Conservation (phyloP, 2,113 vertebrate genomes). For the Misgurnus mizolepis region DNA sequence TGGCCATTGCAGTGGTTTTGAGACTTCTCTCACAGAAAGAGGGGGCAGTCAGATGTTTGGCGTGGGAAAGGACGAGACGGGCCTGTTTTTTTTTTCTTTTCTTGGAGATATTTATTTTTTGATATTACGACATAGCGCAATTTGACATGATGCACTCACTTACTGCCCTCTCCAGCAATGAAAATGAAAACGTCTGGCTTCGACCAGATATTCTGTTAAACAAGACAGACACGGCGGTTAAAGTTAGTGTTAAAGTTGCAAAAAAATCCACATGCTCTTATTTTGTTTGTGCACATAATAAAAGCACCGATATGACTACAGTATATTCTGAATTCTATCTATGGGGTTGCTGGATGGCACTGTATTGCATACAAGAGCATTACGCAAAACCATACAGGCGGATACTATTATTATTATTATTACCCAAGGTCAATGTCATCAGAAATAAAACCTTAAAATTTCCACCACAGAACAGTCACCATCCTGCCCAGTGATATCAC, state of each 20-base stretch:
- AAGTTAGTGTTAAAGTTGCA: no score
- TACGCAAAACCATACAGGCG: neutral
- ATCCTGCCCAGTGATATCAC: slow-evolving; percentile 7
- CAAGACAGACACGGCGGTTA: neutral
- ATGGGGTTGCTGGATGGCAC: no score
- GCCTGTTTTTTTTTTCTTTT: neutral
- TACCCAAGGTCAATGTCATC: neutral
- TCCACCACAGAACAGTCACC: slow-evolving; percentile 22
- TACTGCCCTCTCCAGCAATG: neutral
- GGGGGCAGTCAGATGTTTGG: slow-evolving; percentile 46
- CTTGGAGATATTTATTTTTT: neutral
- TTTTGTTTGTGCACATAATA: no score
- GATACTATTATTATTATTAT: neutral
- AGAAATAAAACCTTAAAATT: slow-evolving; percentile 2
- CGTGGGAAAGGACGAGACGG: slow-evolving; percentile 67
- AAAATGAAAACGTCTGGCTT: neutral
- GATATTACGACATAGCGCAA: neutral
- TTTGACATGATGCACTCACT: neutral
- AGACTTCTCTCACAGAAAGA: slow-evolving; percentile 65
- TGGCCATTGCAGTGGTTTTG: slow-evolving; percentile 76
- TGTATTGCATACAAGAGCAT: no score
- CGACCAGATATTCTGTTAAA: neutral
- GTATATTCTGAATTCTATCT: no score
- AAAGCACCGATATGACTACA: no score
- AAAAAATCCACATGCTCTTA: no score